Evolutionary conservation across 2,113 vertebrate genomes (phyloP).

Genomic region (Protomyctophum bolini): DNA sequence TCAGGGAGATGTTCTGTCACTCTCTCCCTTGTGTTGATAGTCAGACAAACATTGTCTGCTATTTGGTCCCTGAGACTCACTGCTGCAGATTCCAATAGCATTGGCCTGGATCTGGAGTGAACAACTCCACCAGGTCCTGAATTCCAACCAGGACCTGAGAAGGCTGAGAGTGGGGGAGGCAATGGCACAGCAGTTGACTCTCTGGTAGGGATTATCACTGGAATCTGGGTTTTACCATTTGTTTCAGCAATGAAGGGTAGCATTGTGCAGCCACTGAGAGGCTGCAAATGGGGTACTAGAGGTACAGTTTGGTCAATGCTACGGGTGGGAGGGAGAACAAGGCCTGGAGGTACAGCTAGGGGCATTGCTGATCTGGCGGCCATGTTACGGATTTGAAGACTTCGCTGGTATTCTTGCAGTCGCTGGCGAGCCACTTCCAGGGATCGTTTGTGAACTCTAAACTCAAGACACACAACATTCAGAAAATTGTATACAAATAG

Average conservation of each 20-base stretch:
- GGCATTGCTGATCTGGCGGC: slow-evolving; percentile 14
- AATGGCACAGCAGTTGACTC: not conserved
- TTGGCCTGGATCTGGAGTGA: not conserved
- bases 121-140: not conserved
- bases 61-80: not conserved
- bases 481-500: not conserved
- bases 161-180: not conserved
- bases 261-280: not conserved
- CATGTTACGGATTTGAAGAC: slow-evolving; percentile 72
- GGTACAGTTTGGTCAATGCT: not conserved
- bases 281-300: not conserved
- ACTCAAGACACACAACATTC: not conserved
- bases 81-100: not conserved
- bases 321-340: not conserved
- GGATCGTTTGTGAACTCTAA: slow-evolving; percentile 83
- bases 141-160: not conserved
- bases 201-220: slow-evolving; percentile 6
- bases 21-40: slow-evolving; percentile 42
- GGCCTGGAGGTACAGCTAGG: slow-evolving; percentile 2
- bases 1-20: slow-evolving; percentile 45
- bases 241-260: not conserved
- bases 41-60: slow-evolving; percentile 11
- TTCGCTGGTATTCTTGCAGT: slow-evolving; percentile 86
- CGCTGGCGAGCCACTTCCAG: slow-evolving; percentile 80
- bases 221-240: not conserved